Base-by-base conservation (phyloP, 1,140 invertebrate genomes). In the Macrocentrus cingulum region DNA sequence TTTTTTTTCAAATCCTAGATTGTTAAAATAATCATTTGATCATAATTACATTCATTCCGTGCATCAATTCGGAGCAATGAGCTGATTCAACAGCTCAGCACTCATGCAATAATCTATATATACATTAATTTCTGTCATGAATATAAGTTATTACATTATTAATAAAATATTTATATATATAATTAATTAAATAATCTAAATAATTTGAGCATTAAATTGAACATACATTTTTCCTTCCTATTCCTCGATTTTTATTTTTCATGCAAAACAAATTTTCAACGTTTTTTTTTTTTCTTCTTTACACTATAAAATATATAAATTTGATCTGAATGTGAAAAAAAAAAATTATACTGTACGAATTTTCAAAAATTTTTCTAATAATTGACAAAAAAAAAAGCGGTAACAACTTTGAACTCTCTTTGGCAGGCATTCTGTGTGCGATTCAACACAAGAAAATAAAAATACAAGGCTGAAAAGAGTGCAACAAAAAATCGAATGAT, bases 91-190 rank as follows among this genome's bases (percentile, higher is more conserved):
- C 20, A 36, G 2, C 1, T 34, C 18, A 32, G 29, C 25, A 51
- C 22, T 36, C 11, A 51, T 23, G 59, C 65, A 65, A 56, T 29
- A 45, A 13, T 16, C 22, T 57, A 41, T 57, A 56, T 56, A 57
- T 57, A 57, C 56, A 57, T 58, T 58, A 58, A 29, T 29, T 29
- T 56, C 54, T 66, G 56, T 71, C 65, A 75, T 73, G 72, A 73
- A 75, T 75, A 74, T 68, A 75, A 73, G 67, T 72, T 74, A 74
- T 74, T 69, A 64, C 65, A 73, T 65, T 66, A 65, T 44, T 61
- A 52, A 39, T 36, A 41, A 34, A 42, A 52, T 51, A 42, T n/a
- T 59, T 34, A 22, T 52, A 20, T 34, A 8, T 39, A 34, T 57
- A 39, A n/a, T n/a, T n/a, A n/a, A 45, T 34, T 44, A 42, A 48